Percentiles rank a stretch among this genome's conserved stretches.
Conservation (phyloP, 1,140 invertebrate species). For the Macrostomum lignano region DNA sequence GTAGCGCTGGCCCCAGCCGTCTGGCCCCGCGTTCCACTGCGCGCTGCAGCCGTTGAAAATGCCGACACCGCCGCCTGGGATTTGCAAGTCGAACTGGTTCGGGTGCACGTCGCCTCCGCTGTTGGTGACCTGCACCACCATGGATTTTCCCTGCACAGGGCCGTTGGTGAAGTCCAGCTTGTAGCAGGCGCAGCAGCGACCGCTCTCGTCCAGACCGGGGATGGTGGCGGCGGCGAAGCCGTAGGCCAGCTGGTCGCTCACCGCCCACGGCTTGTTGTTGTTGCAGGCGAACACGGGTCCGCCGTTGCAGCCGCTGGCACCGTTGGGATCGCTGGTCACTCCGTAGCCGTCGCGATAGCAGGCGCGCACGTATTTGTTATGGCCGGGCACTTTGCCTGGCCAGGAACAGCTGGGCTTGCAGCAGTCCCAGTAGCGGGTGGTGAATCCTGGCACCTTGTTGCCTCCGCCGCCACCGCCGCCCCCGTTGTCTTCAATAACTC, state of each 20-base stretch:
- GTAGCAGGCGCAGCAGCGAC: constrained; percentile 7
- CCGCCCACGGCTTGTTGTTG: not conserved
- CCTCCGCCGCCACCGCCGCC: too few relatives aligned
- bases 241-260: not conserved
- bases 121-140: constrained; percentile 9
- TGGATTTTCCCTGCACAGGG: constrained; percentile 3
- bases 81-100: constrained; percentile 9
- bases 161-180: constrained; percentile 6
- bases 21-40: too few relatives aligned
- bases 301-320: not conserved
- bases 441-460: too few relatives aligned
- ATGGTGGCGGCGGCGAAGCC: not conserved
- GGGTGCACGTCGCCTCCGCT: constrained; percentile 7
- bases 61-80: constrained; percentile 8
- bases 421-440: constrained; percentile 1
- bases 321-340: not conserved
- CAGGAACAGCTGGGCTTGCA: not conserved
- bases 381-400: not conserved
- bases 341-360: not conserved
- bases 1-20: too few relatives aligned
- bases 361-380: too few relatives aligned
- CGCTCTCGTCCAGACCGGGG: not conserved
- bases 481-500: too few relatives aligned
- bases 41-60: too few relatives aligned
- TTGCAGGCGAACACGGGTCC: not conserved